A percentile compares a stretch with the other conserved stretches of the same genome.
phyloP scores from a whole-genome alignment of 2,888 invertebrate species.

The Eupithecia dodoneata region DNA sequence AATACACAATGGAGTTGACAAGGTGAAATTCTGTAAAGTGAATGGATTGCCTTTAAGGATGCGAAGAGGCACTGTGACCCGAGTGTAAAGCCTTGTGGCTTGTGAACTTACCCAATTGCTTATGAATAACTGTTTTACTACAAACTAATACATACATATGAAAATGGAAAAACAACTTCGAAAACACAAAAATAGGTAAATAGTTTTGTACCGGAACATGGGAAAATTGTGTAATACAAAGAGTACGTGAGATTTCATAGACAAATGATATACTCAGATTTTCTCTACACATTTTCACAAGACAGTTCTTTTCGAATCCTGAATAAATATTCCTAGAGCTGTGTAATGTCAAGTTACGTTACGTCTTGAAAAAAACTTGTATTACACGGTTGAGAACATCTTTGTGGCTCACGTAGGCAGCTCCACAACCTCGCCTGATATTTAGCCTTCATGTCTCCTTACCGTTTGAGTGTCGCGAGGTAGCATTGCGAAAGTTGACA shows the following conservation, averaged over 20 bases:
- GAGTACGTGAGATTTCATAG: background rate
- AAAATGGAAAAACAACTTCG: conserved; percentile 9
- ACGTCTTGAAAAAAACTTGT: conserved; percentile 31
- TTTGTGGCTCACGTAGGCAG: conserved; percentile 58
- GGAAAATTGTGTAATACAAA: background rate
- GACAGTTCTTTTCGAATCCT: background rate
- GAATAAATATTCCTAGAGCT: conserved; percentile 18
- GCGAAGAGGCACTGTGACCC: conserved; percentile 63
- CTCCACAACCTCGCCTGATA: conserved; percentile 63
- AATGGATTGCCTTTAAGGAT: conserved; percentile 70
- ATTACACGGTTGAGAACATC: conserved; percentile 40
- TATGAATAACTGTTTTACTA: conserved; percentile 30
- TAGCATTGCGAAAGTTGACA: conserved; percentile 82
- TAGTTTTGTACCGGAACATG: background rate
- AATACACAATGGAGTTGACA: conserved; percentile 68
- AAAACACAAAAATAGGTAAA: background rate
- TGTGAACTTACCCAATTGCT: conserved; percentile 54
- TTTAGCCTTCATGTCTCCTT: conserved; percentile 77
- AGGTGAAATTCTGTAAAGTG: conserved; percentile 77
- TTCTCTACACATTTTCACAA: background rate
- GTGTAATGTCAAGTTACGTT: conserved; percentile 15
- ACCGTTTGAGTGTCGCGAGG: conserved; percentile 75
- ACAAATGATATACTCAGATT: background rate
- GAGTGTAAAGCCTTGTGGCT: conserved; percentile 47
- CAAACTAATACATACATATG: conserved; percentile 11